Conservation (phyloP, 2,888 invertebrate genomes). For the Pardosa pseudoannulata region DNA sequence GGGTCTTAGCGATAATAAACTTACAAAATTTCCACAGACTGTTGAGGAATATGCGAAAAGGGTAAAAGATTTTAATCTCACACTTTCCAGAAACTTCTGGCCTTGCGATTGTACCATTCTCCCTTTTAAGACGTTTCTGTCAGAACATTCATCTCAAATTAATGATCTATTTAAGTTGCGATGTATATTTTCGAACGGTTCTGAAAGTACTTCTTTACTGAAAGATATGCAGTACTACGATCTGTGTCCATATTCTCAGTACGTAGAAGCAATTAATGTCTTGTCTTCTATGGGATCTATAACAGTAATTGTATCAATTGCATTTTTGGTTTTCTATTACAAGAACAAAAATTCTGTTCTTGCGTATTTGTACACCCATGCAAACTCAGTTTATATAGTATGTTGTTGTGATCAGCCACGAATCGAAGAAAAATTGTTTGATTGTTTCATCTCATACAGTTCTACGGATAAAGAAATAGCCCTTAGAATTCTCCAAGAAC, state of each 20-base stretch:
- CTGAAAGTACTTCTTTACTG: background rate
- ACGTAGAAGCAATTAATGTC: background rate
- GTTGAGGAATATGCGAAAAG: background rate
- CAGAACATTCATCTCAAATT: background rate
- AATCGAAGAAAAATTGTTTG: constrained; percentile 72
- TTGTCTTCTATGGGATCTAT: constrained; percentile 32
- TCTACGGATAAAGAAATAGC: constrained; percentile 71
- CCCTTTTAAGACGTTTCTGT: background rate
- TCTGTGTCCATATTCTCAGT: background rate
- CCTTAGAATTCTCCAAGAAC: constrained; percentile 67
- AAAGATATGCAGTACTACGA: background rate
- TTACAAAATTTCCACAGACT: background rate
- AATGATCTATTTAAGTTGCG: background rate
- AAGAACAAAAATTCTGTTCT: constrained; percentile 66
- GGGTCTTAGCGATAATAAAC: background rate
- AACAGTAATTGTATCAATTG: too few species aligned
- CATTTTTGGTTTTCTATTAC: constrained; percentile 71
- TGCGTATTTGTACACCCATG: constrained; percentile 73
- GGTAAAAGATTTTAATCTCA: background rate
- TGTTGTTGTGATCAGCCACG: constrained; percentile 68
- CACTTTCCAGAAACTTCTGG: background rate
- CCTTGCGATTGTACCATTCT: background rate
- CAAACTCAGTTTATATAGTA: constrained; percentile 61
- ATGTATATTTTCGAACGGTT: background rate
- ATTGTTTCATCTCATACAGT: constrained; percentile 73